Base-by-base conservation (phyloP, 2,888 invertebrate genomes). In the Polymixis lichenea region DNA sequence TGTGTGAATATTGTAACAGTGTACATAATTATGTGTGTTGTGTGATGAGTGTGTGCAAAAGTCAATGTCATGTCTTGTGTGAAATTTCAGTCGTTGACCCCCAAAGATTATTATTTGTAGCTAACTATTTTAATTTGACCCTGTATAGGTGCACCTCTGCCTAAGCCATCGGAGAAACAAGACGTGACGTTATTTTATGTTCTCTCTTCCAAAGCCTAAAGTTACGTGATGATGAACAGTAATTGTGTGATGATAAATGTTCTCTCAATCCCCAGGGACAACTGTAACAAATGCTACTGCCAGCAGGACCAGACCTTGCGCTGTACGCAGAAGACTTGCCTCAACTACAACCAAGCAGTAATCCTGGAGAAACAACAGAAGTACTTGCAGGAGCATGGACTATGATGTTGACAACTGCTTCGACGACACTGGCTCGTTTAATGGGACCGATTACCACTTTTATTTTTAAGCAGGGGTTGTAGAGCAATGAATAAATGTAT, bases 211-310 rank as follows among this genome's bases (percentile, higher is more conserved):
- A 6, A 49, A 49, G 6, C 49, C 49, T 17, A 49, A 17, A 49
- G 17, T 5, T 49, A 5, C 49, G 49, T 6, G 15, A 49, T 49
- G 0, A 49, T 49, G 49, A 49, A 11, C 11, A 11, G 46, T 46
- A 13, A 46, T 46, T 46, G 46, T 46, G 13, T 38, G 38, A 38
- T 38, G 38, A 38, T 38, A 38, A 38, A 15, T 78, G 9, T 38
- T 53, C 28, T 49, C 9, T 43, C 2, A 51, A 51, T 62, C 86
- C 90, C 8, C 88, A 95, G 95, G 43, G 80, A 89, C 3, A 86
- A 93, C 66, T 96, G 96, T 89, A 96, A 96, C 84, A 88, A 87
- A 51, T 96, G 96, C 77, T 93, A 92, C 82, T 96, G 96, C 73
- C 94, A 93, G 72, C 11, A 77, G 0, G 92, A 95, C 70, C 85